Evolutionary conservation across 2,888 invertebrate genomes (phyloP).

Genomic region (Ochropleura leucogaster): DNA sequence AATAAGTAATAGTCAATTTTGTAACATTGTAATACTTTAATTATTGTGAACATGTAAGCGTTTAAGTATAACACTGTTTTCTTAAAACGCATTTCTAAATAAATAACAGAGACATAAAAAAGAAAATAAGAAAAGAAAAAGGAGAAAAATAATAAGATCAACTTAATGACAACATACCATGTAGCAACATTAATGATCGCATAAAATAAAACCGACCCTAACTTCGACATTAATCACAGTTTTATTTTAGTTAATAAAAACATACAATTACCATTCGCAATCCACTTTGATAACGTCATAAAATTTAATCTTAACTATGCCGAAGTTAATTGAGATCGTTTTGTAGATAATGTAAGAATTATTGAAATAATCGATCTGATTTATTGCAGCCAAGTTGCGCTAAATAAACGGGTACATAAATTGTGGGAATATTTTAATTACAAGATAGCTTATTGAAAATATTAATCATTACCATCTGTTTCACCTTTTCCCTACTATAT

Average conservation of each 20-base stretch:
- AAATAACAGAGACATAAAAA: too few relatives aligned
- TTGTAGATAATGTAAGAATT: conserved; percentile 66
- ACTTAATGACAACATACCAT: background rate
- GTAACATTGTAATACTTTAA: too few relatives aligned
- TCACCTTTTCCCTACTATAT: too few relatives aligned
- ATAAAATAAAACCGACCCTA: conserved; percentile 39
- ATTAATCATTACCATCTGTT: too few relatives aligned
- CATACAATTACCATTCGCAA: conserved; percentile 62
- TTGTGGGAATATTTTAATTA: conserved; percentile 50
- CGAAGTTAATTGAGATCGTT: conserved; percentile 69
- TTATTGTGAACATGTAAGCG: too few relatives aligned
- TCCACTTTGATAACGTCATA: conserved; percentile 56
- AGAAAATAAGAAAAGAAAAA: too few relatives aligned
- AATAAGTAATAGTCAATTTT: too few relatives aligned
- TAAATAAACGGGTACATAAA: conserved; percentile 28
- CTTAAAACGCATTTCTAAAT: too few relatives aligned
- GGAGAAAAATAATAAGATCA: too few relatives aligned
- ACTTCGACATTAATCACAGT: conserved; percentile 51
- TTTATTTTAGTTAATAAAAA: conserved; percentile 67
- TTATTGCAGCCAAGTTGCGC: conserved; percentile 36
- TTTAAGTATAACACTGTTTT: too few relatives aligned
- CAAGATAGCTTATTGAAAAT: conserved; percentile 1
- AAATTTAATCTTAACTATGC: conserved; percentile 63
- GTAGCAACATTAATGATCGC: conserved; percentile 22
- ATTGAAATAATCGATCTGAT: conserved; percentile 67